These are phyloP conservation scores for Upupa epops DNA, from an alignment of 2,113 vertebrate genomes.

Conservation along the genomic window DNA sequence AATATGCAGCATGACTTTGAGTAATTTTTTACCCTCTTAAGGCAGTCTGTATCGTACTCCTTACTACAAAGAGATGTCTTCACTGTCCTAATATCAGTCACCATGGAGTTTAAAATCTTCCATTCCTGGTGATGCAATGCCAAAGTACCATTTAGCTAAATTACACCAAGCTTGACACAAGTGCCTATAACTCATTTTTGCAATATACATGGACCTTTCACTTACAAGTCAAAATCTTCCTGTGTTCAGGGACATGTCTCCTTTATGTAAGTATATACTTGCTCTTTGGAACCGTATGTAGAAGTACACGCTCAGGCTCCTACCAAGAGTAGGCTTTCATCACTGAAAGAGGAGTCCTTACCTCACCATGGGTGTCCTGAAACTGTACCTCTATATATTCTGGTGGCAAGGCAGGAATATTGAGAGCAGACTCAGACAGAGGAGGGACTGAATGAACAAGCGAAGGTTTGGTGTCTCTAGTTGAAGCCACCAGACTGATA, in stretches of 20 bases:
- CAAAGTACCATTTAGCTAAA: background rate
- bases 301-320: background rate
- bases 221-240: background rate
- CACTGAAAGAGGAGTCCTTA: constrained; percentile 43
- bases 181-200: background rate
- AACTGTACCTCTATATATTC: constrained; percentile 82
- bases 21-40: background rate
- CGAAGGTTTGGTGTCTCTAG: constrained; percentile 59
- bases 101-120: background rate
- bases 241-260: accelerated
- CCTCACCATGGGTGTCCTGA: constrained; percentile 68
- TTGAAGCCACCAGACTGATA: background rate
- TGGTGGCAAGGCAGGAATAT: constrained; percentile 81
- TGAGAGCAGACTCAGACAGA: constrained; percentile 82
- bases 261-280: background rate
- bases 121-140: background rate
- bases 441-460: constrained; percentile 80
- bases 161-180: background rate
- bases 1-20: background rate
- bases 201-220: background rate
- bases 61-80: background rate
- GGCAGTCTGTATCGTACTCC: background rate
- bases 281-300: background rate
- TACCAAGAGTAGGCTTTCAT: background rate
- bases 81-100: background rate